These are phyloP conservation scores for Idaea biselata DNA, from an alignment of 2,888 invertebrate species.

Conservation along the genomic window DNA sequence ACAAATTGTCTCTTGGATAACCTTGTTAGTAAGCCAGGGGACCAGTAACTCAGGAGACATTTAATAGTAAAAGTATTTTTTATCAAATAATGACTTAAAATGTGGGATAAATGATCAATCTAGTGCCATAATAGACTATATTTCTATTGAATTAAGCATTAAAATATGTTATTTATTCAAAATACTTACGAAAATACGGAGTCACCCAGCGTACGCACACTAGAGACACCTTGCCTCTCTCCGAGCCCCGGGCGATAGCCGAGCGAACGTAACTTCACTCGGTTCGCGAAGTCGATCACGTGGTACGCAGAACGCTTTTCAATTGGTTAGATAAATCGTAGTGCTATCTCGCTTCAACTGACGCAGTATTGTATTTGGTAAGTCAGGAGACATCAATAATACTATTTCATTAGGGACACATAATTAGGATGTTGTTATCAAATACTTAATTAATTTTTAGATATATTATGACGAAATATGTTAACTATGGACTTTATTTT, in stretches of 20 bases:
- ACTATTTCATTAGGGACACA: too few species aligned
- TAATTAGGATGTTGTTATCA: too few species aligned
- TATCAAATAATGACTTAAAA: too few species aligned
- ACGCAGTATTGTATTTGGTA: background rate
- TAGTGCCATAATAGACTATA: too few species aligned
- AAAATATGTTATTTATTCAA: background rate
- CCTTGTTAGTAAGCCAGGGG: conserved; percentile 2
- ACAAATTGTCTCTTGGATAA: conserved; percentile 3
- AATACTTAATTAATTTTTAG: too few species aligned
- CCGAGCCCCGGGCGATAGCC: conserved; percentile 3
- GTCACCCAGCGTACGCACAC: conserved; percentile 7
- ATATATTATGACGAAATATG: too few species aligned
- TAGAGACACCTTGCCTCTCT: conserved; percentile 8
- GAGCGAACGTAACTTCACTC: background rate
- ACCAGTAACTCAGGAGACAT: background rate
- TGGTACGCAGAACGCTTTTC: conserved; percentile 1
- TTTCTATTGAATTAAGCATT: background rate
- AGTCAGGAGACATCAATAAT: conserved; percentile 1
- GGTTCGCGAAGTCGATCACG: conserved; percentile 6
- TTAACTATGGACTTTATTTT: too few species aligned
- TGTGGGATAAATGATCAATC: too few species aligned
- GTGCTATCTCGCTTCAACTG: conserved; percentile 1
- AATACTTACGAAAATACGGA: conserved; percentile 6
- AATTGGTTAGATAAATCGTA: conserved; percentile 7
- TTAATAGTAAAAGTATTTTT: too few species aligned